Evolutionary conservation across 2,888 invertebrate species (phyloP).

Genomic region (Caenorhabditis sulstoni): DNA sequence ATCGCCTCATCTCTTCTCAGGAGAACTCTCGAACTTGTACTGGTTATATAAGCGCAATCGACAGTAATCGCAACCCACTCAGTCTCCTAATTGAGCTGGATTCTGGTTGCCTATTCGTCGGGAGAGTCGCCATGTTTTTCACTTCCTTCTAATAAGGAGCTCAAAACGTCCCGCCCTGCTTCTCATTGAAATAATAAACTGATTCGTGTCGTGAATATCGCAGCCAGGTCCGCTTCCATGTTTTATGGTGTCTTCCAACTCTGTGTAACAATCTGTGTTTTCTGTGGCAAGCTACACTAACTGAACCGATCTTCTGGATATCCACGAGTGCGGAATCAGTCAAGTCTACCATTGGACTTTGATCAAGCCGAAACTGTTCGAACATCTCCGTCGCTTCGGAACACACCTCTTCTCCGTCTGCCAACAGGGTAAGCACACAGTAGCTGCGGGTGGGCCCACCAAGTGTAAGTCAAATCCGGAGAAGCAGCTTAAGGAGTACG

Average conservation of each 20-base stretch:
- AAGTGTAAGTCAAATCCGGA: slow-evolving; percentile 53
- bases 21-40: slow-evolving; percentile 53
- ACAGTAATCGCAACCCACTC: slow-evolving; percentile 50
- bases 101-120: slow-evolving; percentile 11
- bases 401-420: slow-evolving; percentile 18
- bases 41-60: slow-evolving; percentile 46
- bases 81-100: slow-evolving; percentile 33
- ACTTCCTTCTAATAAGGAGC: slow-evolving; percentile 19
- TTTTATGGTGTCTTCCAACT: slow-evolving; percentile 19
- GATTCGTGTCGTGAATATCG: slow-evolving; percentile 19
- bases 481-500: slow-evolving; percentile 56
- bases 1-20: neutral
- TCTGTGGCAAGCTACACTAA: neutral
- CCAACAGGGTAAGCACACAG: slow-evolving; percentile 47
- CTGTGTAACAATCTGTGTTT: slow-evolving; percentile 41
- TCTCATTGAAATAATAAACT: neutral
- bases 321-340: neutral
- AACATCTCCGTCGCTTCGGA: slow-evolving; percentile 3
- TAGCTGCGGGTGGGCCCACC: slow-evolving; percentile 9
- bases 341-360: neutral
- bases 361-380: neutral
- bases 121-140: slow-evolving; percentile 2
- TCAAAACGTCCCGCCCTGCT: neutral
- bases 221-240: slow-evolving; percentile 21
- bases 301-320: neutral